A percentile compares a stretch with the other conserved stretches of the same genome.
Conservation (phyloP, 2,888 invertebrate genomes). For the Epinotia nisella region DNA sequence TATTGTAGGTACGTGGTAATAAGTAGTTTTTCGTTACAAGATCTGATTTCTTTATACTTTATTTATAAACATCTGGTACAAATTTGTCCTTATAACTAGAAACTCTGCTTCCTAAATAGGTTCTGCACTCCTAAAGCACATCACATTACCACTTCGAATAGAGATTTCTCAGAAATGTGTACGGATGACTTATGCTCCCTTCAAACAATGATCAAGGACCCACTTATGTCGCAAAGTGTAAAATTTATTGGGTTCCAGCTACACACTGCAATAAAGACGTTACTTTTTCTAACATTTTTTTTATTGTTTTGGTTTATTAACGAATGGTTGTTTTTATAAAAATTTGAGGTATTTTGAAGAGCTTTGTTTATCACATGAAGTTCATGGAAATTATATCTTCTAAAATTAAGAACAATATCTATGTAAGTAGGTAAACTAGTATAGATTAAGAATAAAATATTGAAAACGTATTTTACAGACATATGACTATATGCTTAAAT, state of each 20-base stretch:
- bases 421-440: too few species aligned
- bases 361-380: neutral
- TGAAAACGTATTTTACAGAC: too few species aligned
- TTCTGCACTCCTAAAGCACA: neutral
- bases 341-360: neutral
- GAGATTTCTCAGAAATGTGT: neutral
- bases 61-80: too few species aligned
- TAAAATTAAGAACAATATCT: too few species aligned
- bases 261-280: neutral
- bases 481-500: too few species aligned
- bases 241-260: slow-evolving; percentile 25
- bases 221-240: slow-evolving; percentile 19
- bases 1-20: too few species aligned
- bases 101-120: too few species aligned
- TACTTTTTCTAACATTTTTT: neutral
- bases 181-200: neutral
- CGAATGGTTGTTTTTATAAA: too few species aligned
- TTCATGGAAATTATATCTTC: neutral
- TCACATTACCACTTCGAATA: neutral
- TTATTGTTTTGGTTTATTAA: neutral
- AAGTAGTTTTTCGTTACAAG: too few species aligned
- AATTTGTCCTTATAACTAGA: too few species aligned
- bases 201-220: slow-evolving; percentile 8
- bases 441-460: too few species aligned
- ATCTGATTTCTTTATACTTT: too few species aligned